Base-by-base conservation (phyloP, 1,140 invertebrate species). In the Sipha flava region DNA sequence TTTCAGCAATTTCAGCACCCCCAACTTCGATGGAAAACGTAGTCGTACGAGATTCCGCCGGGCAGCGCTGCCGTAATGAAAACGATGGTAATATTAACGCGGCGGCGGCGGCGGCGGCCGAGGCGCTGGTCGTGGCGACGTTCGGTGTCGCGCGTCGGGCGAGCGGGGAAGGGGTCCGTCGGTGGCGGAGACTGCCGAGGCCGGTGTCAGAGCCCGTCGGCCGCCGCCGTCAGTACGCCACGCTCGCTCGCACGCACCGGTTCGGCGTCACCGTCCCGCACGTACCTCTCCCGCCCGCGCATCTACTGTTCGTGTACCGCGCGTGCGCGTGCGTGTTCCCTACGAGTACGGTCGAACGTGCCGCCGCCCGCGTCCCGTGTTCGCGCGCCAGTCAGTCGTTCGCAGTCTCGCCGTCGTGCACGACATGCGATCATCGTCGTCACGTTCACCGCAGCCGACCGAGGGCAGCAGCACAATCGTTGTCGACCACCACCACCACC, bases 171-270 rank as follows among this genome's bases (percentile, higher is more conserved):
- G 66, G 43, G 43, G 40, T 14, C 29, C 23, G 5, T 12, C 43
- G 37, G 66, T 34, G 23, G 26, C 68, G 37, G 7, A 45, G 26
- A 49, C 16, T 29, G 70, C 9, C 29, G 70, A 7, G 2, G 7
- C 47, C 70, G 14, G 47, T 16, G 52, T 57, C n/a, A n/a, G n/a
- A n/a, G n/a, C n/a, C n/a, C n/a, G n/a, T n/a, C n/a, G n/a, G n/a
- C n/a, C n/a, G n/a, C n/a, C n/a, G n/a, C n/a, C n/a, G n/a, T n/a
- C 45, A 57, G 72, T 75, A 75, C 14, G 37, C 70, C 70, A 73
- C 70, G 49, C 70, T 29, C 70, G 18, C 47, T 54, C 70, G 47
- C 54, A 4, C 45, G 9, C 10, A 37, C 7, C n/a, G 47, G 45
- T 54, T 10, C 23, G 47, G n/a, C 29, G 29, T 3, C 23, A 29